Base-by-base conservation (phyloP, 2,113 vertebrate genomes). In the Lycocorax pyrrhopterus region DNA sequence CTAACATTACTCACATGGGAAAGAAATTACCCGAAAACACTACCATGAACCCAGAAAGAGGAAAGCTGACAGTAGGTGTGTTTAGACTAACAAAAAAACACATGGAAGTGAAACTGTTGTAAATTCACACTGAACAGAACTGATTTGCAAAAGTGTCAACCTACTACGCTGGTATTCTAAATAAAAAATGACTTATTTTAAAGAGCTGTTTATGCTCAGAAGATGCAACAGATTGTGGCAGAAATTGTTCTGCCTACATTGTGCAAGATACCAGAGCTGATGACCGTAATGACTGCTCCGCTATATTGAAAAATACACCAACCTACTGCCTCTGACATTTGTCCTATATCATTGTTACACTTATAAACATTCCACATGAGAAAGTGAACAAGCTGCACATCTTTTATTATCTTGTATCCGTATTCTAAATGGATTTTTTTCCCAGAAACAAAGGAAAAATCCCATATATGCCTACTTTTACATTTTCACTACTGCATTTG, bases 21-120 rank as follows among this genome's bases (percentile, higher is more conserved):
- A 84, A 88, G 7, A 77, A 59, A 46, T 43, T 69, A 67, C 16
- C 59, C 88, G 63, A 6, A 49, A 56, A 85, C 23, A 30, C 10
- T 26, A 25, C 8, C 43, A 52, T 5, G 15, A 80, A 80, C 93
- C 27, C 46, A 88, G 41, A 90, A 74, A 76, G 55, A 17, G 35
- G 32, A 67, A 93, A 90, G 43, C 30, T 81, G 71, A n/a, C 9
- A 74, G 39, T 33, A 52, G 17, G 6, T 69, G 39, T 69, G 72
- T 74, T 86, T 62, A 88, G 55, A 76, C 23, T 30, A 89, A 20
- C 10, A 43, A 72, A 47, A 87, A 68, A 21, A 13, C 6, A 4
- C 58, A 71, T 35, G 58, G 68, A 89, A 90, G 51, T 58, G 62
- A 95, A 82, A 89, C 44, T 41, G 26, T 16, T 87, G 25, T 29